Percentiles rank a stretch among this genome's conserved stretches.
Evolutionary conservation across 2,888 invertebrate genomes (phyloP).

Genomic region (Tenodera sinensis): DNA sequence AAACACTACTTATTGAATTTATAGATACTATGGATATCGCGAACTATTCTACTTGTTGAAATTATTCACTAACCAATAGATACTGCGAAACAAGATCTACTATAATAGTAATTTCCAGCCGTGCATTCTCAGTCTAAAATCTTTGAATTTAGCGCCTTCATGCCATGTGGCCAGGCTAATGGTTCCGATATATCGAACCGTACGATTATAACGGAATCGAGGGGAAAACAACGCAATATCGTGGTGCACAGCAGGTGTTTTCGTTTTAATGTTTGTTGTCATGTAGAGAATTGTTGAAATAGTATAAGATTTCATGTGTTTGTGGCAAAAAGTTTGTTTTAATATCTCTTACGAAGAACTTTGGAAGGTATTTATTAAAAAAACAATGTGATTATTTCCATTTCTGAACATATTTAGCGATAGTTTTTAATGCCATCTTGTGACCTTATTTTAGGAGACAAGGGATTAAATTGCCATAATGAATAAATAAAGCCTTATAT

Average conservation of each 20-base stretch:
- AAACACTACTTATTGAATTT: no score
- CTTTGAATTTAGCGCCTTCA: background rate
- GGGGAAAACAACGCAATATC: slow-evolving; percentile 32
- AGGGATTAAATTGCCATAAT: slow-evolving; percentile 25
- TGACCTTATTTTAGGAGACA: slow-evolving; percentile 33
- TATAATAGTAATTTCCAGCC: no score
- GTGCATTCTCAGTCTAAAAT: no score
- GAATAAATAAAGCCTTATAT: background rate
- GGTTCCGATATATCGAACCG: background rate
- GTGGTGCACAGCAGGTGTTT: slow-evolving; percentile 34
- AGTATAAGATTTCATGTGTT: slow-evolving; percentile 19
- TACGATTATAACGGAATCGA: slow-evolving; percentile 10
- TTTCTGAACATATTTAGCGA: slow-evolving; percentile 3
- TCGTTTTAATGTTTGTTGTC: slow-evolving; percentile 35
- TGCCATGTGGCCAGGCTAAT: background rate
- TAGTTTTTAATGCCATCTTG: slow-evolving; percentile 33
- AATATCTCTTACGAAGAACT: background rate
- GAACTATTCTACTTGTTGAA: no score
- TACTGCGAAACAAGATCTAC: no score
- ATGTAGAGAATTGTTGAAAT: slow-evolving; percentile 22
- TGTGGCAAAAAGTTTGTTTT: slow-evolving; percentile 17
- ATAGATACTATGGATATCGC: no score
- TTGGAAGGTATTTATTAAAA: background rate
- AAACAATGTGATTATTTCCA: background rate
- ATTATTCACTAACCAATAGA: no score